Percentiles rank a stretch among this genome's conserved stretches.
Conservation (phyloP, 2,113 vertebrate genomes). For the Ahaetulla prasina region DNA sequence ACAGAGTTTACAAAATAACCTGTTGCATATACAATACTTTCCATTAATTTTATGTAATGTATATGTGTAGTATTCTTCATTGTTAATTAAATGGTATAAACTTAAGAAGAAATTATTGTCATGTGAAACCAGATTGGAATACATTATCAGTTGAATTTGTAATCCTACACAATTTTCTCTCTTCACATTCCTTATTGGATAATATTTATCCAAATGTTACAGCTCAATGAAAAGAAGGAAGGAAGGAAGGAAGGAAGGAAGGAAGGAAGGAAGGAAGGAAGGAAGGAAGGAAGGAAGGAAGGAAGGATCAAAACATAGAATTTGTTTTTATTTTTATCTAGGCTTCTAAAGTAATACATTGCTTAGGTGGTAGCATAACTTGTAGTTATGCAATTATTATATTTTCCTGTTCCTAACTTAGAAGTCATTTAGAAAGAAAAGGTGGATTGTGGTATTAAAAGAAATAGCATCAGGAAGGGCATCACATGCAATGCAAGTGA, state of each 20-base stretch:
- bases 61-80: background rate
- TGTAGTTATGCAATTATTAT: background rate
- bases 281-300: background rate
- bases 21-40: background rate
- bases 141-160: background rate
- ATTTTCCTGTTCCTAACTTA: background rate
- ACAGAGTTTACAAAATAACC: background rate
- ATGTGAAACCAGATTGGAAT: background rate
- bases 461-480: background rate
- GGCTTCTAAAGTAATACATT: background rate
- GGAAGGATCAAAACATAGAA: background rate
- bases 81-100: background rate
- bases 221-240: background rate
- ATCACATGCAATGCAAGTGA: background rate
- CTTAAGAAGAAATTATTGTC: background rate
- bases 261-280: background rate
- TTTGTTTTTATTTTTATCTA: background rate
- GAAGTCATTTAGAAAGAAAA: background rate
- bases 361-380: background rate
- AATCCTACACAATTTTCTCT: background rate
- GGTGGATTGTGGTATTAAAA: background rate
- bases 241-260: background rate
- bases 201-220: background rate
- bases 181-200: background rate
- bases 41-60: background rate